Evolutionary conservation across 2,797 vertebrate species (phyloP).

Genomic region (Centroberyx gerrardi): DNA sequence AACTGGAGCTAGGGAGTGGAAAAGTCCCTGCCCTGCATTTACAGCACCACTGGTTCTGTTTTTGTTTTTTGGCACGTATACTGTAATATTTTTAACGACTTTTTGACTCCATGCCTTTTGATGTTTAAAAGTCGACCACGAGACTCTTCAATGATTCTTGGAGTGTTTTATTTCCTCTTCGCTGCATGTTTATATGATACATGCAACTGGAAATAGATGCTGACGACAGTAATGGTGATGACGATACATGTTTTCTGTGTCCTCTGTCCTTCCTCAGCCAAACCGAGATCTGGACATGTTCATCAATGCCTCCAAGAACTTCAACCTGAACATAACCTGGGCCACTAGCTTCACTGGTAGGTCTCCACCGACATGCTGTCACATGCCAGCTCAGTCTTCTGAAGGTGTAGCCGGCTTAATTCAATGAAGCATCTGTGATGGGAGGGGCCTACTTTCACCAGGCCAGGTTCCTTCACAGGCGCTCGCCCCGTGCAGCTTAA

Average conservation of each 20-base stretch:
- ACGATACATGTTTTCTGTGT: neutral
- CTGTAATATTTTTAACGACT: too few relatives aligned
- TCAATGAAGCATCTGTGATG: too few relatives aligned
- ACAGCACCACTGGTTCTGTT: neutral
- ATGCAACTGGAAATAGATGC: neutral
- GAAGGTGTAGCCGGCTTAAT: too few relatives aligned
- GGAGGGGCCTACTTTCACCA: too few relatives aligned
- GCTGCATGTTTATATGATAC: neutral
- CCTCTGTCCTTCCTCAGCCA: constrained; percentile 82
- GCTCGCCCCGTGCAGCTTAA: too few relatives aligned
- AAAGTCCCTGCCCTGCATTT: neutral
- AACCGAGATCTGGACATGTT: constrained; percentile 99
- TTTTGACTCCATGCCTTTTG: too few relatives aligned
- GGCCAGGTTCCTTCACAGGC: too few relatives aligned
- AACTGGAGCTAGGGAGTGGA: neutral
- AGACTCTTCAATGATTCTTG: neutral
- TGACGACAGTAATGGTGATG: neutral
- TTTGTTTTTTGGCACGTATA: too few relatives aligned
- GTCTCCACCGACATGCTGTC: neutral
- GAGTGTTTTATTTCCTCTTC: neutral
- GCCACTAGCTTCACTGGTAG: constrained; percentile 96
- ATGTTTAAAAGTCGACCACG: too few relatives aligned
- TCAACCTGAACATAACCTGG: constrained; percentile 99
- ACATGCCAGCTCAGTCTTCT: too few relatives aligned
- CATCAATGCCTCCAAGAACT: constrained; percentile 99